Base-by-base conservation (phyloP, 2,113 vertebrate genomes). In the Syngnathus typhle region DNA sequence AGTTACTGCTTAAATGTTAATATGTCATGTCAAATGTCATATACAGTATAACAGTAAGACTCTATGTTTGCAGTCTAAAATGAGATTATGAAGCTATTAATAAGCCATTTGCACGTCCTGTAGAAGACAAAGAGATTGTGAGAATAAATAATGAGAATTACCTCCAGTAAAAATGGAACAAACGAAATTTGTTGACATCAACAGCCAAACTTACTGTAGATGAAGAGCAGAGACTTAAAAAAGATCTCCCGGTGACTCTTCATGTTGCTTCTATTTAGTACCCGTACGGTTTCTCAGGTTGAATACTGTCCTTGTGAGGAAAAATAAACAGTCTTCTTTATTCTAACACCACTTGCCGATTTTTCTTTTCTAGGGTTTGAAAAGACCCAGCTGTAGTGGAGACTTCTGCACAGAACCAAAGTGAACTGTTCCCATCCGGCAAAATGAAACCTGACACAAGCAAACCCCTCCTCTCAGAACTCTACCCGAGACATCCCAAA, bases 381-480 rank as follows among this genome's bases (percentile, higher is more conserved):
- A n/a, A 21, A 61, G n/a, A 44, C 7, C 39, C 36, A 51, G 52
- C 62, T 47, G 36, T 56, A 72, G 54, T 64, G 54, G n/a, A 55
- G 37, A 13, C 63, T 63, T 18, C 65, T 15, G 58, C 15, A 63
- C 60, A 67, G 68, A 79, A 76, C 68, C 78, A 65, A 70, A 75
- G 58, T 69, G 37, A 82, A 58, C 68, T 55, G 65, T 67, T 70
- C 73, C 73, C 76, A 62, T 72, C 65, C 71, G 68, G 68, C 7
- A 62, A 75, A 72, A 68, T 82, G 88, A 79, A 83, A 89, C 79
- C 64, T 0, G 78, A 89, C 71, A 72, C 84, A 68, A 4, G n/a
- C 47, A 38, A n/a, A 51, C 69, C 69, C 70, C 68, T 64, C 72
- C 75, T 49, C 41, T 52, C 56, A 5, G 3, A 39, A 21, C 6